Conservation (phyloP, 1,140 invertebrate genomes). For the Pseudobourletiella spinata region DNA sequence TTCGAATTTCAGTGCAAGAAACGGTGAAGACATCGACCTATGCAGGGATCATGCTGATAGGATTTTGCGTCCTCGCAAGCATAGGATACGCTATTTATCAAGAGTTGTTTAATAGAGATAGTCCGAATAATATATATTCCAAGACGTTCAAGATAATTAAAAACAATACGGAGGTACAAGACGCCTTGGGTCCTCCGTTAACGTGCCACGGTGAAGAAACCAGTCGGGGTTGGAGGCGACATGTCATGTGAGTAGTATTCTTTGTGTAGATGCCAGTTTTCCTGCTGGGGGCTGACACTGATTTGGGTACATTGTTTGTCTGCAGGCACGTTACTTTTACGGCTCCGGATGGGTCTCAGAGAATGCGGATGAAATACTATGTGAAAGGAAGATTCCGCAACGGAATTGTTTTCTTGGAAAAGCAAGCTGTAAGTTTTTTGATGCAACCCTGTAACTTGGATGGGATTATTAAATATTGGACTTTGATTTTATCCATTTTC, state of each 20-base stretch:
- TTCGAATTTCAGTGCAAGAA: slow-evolving; percentile 74
- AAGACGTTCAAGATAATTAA: slow-evolving; percentile 64
- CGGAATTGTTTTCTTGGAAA: slow-evolving; percentile 75
- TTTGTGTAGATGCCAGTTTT: too few relatives aligned
- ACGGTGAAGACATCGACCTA: slow-evolving; percentile 76
- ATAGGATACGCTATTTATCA: slow-evolving; percentile 73
- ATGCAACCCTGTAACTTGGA: neutral
- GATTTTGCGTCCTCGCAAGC: slow-evolving; percentile 62
- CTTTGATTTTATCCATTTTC: slow-evolving; percentile 21
- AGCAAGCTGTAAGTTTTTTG: slow-evolving; percentile 58
- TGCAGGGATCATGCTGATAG: slow-evolving; percentile 64
- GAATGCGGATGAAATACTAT: slow-evolving; percentile 82
- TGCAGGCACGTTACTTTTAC: too few relatives aligned
- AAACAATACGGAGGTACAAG: slow-evolving; percentile 50
- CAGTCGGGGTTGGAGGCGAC: slow-evolving; percentile 57
- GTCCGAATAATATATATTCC: slow-evolving; percentile 72
- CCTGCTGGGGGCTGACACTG: too few relatives aligned
- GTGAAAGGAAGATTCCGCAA: slow-evolving; percentile 68
- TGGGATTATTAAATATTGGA: too few relatives aligned
- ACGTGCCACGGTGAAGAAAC: slow-evolving; percentile 79
- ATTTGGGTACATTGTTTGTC: too few relatives aligned
- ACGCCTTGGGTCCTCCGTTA: slow-evolving; percentile 72
- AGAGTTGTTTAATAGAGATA: slow-evolving; percentile 77
- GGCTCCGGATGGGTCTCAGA: slow-evolving; percentile 62
- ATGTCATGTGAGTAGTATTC: slow-evolving; percentile 54